Base-by-base conservation (phyloP, 2,113 vertebrate species). In the Petrocephalus zakoni region DNA sequence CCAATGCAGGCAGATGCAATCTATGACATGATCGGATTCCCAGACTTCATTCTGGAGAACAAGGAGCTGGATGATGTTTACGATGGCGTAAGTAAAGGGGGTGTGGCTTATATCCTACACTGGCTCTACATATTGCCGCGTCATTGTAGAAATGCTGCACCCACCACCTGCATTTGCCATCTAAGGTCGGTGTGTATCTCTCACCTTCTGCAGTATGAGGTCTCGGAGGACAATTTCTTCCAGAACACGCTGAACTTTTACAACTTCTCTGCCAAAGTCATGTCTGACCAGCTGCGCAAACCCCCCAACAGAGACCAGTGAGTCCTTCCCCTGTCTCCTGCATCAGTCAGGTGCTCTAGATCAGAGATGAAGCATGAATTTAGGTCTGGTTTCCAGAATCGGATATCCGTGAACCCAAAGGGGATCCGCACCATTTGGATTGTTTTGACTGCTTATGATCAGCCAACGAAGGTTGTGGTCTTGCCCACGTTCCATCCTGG, bases 21-120 rank as follows among this genome's bases (percentile, higher is more conserved):
- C 92, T 99, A 99, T 0, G 98, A 99, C 86, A 99, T 99, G 98
- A 99, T 99, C 0, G 98, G 98, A 56, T 99, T 99, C 92, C 98
- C 98, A 0, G 98, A 99, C 91, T 99, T 99, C 94, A 99, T 99
- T 90, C 94, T 99, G 91, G 98, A 99, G 53, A 92, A 96, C 86
- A 99, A 99, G 91, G 98, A 99, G 90, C 93, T 99, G 92, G 98
- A 99, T 0, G 98, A 99, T 37, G 97, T 99, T 88, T 99, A 99
- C 4, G 98, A 99, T 2, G 98, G 98, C 93, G 97, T 98, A 94
- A 93, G 97, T 90, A 49, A 49, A 61, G 34, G 53, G 25, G 29
- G 19, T 25, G 47, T 25, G n/a, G 52, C 5, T 55, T 56, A 47
- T 46, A 83, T 22, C 1, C 11, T 52, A 52, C 37, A 21, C 19